These are phyloP conservation scores for Habrosyne pyritoides DNA, from an alignment of 2,888 invertebrate genomes.

Conservation along the genomic window DNA sequence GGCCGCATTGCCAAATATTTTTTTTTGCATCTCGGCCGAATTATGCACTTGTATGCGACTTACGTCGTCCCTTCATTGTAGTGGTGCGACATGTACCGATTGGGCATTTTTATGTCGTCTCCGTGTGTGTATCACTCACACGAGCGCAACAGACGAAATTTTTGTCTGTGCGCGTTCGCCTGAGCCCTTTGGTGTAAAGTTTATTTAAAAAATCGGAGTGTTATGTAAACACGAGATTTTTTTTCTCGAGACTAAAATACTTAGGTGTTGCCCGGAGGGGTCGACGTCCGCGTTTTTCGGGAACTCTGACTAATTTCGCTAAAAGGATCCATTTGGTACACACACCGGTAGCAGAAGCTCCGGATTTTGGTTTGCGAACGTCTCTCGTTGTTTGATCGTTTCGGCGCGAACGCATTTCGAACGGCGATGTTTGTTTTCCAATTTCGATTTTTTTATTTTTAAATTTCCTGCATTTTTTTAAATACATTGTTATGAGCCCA, in stretches of 20 bases:
- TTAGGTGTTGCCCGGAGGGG: slow-evolving; percentile 75
- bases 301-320: slow-evolving; percentile 79
- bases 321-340: slow-evolving; percentile 64
- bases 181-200: slow-evolving; percentile 67
- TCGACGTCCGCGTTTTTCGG: slow-evolving; percentile 78
- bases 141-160: slow-evolving; percentile 63
- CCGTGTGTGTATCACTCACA: slow-evolving; percentile 76
- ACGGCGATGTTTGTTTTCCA: slow-evolving; percentile 31
- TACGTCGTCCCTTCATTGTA: slow-evolving; percentile 83
- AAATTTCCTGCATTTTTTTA: slow-evolving; percentile 9
- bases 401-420: slow-evolving; percentile 53
- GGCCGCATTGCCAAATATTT: slow-evolving; percentile 84
- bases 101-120: slow-evolving; percentile 75
- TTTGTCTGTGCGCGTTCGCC: slow-evolving; percentile 66
- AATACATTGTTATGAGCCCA: slow-evolving; percentile 18
- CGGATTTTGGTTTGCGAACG: slow-evolving; percentile 41
- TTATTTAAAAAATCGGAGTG: slow-evolving; percentile 76
- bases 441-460: slow-evolving; percentile 13
- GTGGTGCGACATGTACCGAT: slow-evolving; percentile 81
- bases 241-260: slow-evolving; percentile 71
- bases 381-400: slow-evolving; percentile 36
- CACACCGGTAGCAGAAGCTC: slow-evolving; percentile 52
- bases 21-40: slow-evolving; percentile 84
- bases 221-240: slow-evolving; percentile 80
- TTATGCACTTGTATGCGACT: slow-evolving; percentile 84